These are phyloP conservation scores for Papilio helenus DNA, from an alignment of 1,140 invertebrate species.

Conservation along the genomic window DNA sequence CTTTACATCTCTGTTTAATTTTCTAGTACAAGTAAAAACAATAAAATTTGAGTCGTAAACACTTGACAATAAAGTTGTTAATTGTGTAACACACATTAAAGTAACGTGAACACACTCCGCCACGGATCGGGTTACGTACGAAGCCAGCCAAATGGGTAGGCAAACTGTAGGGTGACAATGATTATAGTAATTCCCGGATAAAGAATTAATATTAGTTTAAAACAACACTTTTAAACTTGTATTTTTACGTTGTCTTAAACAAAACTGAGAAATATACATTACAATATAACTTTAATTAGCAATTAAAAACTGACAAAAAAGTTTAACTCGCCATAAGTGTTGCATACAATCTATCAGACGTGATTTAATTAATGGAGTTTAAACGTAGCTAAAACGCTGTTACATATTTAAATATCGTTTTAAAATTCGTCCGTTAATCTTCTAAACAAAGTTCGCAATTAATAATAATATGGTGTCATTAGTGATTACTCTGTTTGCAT, in stretches of 20 bases:
- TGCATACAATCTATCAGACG: too few relatives aligned
- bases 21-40: conserved; percentile 6
- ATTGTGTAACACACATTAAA: conserved; percentile 31
- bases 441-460: not conserved
- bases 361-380: too few relatives aligned
- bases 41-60: not conserved
- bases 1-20: not conserved
- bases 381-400: too few relatives aligned
- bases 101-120: conserved; percentile 39
- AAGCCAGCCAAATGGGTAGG: conserved; percentile 67
- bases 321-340: too few relatives aligned
- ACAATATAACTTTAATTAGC: too few relatives aligned
- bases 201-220: too few relatives aligned
- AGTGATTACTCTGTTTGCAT: conserved; percentile 4
- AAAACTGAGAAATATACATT: too few relatives aligned
- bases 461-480: not conserved
- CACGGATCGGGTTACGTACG: conserved; percentile 58
- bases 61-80: conserved; percentile 22
- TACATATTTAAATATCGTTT: too few relatives aligned
- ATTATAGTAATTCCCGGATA: not conserved
- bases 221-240: too few relatives aligned
- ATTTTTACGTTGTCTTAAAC: too few relatives aligned
- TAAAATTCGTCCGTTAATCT: too few relatives aligned
- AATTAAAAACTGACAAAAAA: too few relatives aligned
- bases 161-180: conserved; percentile 48